phyloP scores from a whole-genome alignment of 2,113 vertebrate genomes.

The Sminthopsis crassicaudata region DNA sequence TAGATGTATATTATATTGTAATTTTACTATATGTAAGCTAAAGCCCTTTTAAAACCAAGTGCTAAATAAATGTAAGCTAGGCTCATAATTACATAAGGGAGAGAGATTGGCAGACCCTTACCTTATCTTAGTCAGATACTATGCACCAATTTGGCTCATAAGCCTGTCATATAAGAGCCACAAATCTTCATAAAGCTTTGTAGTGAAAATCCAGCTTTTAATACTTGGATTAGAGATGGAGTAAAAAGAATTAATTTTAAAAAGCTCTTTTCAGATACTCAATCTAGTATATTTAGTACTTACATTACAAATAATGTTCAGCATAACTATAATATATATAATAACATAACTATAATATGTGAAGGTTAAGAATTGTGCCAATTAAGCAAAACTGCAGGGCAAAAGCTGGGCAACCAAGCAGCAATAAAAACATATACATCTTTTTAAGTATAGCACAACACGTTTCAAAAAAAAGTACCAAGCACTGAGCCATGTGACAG shows the following conservation, averaged over 20 bases:
- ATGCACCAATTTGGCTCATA: not conserved
- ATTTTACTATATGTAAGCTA: not conserved
- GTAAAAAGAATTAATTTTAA: not conserved
- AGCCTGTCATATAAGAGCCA: not conserved
- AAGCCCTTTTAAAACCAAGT: not conserved
- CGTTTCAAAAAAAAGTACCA: not conserved
- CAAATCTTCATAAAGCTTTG: not conserved
- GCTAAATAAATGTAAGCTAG: not conserved
- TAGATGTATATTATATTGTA: not conserved
- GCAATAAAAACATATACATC: not conserved
- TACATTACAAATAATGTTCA: not conserved
- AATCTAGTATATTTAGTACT: not conserved
- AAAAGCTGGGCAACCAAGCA: not conserved
- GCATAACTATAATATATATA: not conserved
- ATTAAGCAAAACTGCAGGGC: not conserved
- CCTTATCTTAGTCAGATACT: not conserved
- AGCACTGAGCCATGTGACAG: constrained; percentile 1
- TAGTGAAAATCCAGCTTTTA: not conserved
- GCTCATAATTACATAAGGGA: not conserved
- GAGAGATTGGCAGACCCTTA: not conserved
- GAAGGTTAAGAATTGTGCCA: not conserved
- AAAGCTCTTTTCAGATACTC: not conserved
- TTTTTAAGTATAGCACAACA: not conserved
- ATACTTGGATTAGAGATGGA: not conserved
- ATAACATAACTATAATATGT: not conserved